Evolutionary conservation across 2,888 invertebrate genomes (phyloP).

Genomic region (Mythimna albipuncta): DNA sequence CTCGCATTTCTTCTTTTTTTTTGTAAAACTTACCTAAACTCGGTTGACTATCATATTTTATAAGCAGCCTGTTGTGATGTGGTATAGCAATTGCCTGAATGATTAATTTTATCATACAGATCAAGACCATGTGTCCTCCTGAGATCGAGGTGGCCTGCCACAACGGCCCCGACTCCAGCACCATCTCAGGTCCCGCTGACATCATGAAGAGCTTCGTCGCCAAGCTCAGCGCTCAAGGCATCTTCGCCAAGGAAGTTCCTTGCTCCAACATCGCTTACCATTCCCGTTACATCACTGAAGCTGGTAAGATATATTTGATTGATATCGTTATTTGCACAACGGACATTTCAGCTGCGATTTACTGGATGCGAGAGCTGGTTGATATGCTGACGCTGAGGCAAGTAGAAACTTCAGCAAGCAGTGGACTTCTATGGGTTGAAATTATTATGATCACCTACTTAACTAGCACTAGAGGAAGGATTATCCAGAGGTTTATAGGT

Average conservation of each 20-base stretch:
- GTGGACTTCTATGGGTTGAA: neutral
- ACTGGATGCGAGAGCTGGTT: neutral
- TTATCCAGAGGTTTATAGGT: too few species aligned
- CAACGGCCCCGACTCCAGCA: slow-evolving; percentile 96
- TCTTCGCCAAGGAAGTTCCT: slow-evolving; percentile 96
- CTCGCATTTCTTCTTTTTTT: too few species aligned
- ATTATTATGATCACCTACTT: neutral
- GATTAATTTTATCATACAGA: slow-evolving; percentile 68
- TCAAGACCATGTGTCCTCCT: slow-evolving; percentile 92
- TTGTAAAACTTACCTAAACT: too few species aligned
- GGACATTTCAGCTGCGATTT: too few species aligned
- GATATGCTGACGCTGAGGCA: too few species aligned
- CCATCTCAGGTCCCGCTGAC: slow-evolving; percentile 96
- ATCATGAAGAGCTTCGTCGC: slow-evolving; percentile 92
- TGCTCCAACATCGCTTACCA: slow-evolving; percentile 98
- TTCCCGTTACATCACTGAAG: slow-evolving; percentile 94
- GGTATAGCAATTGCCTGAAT: too few species aligned
- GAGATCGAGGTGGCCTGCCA: slow-evolving; percentile 97
- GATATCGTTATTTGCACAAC: neutral
- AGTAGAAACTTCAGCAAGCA: too few species aligned
- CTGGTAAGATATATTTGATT: slow-evolving; percentile 79
- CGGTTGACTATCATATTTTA: too few species aligned
- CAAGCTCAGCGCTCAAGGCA: slow-evolving; percentile 92
- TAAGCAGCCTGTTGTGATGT: too few species aligned
- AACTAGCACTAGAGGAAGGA: neutral